phyloP scores from a whole-genome alignment of 2,888 invertebrate species.

The Drosophila merina region DNA sequence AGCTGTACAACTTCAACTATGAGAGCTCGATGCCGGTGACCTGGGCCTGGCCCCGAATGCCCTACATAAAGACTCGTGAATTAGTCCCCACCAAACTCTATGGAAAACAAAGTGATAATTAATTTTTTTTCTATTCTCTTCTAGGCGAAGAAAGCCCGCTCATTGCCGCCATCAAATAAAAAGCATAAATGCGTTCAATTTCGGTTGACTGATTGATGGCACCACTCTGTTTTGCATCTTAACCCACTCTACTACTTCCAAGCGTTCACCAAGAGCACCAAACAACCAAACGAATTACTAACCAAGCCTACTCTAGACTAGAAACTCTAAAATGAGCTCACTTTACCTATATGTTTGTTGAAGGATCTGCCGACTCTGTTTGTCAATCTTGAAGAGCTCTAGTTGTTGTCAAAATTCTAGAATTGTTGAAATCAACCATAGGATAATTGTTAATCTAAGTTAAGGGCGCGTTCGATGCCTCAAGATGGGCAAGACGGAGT shows the following conservation, averaged over 20 bases:
- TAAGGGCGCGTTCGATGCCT: neutral
- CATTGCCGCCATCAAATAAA: slow-evolving; percentile 79
- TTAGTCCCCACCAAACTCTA: slow-evolving; percentile 81
- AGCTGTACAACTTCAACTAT: slow-evolving; percentile 92
- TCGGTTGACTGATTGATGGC: slow-evolving; percentile 62
- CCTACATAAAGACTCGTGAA: slow-evolving; percentile 82
- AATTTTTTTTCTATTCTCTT: slow-evolving; percentile 54
- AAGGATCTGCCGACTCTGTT: slow-evolving; percentile 32
- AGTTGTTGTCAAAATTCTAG: no score
- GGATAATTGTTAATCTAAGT: slow-evolving; percentile 9
- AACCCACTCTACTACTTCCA: slow-evolving; percentile 63
- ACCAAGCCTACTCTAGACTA: slow-evolving; percentile 48
- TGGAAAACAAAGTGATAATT: slow-evolving; percentile 57
- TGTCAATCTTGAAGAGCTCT: neutral
- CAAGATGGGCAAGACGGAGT: slow-evolving; percentile 4
- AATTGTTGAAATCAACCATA: neutral
- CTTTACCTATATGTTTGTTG: slow-evolving; percentile 24
- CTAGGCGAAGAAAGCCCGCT: slow-evolving; percentile 78
- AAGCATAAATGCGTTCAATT: slow-evolving; percentile 51
- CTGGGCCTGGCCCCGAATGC: slow-evolving; percentile 86
- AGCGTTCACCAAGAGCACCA: slow-evolving; percentile 68
- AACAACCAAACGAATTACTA: slow-evolving; percentile 52
- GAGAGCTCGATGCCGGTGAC: slow-evolving; percentile 90
- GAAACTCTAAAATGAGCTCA: slow-evolving; percentile 38
- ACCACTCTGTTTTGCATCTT: slow-evolving; percentile 73